Evolutionary conservation across 2,888 invertebrate species (phyloP), one percentile per base, ranked within the genome.

Genomic region (Cosmopolites sordidus): DNA sequence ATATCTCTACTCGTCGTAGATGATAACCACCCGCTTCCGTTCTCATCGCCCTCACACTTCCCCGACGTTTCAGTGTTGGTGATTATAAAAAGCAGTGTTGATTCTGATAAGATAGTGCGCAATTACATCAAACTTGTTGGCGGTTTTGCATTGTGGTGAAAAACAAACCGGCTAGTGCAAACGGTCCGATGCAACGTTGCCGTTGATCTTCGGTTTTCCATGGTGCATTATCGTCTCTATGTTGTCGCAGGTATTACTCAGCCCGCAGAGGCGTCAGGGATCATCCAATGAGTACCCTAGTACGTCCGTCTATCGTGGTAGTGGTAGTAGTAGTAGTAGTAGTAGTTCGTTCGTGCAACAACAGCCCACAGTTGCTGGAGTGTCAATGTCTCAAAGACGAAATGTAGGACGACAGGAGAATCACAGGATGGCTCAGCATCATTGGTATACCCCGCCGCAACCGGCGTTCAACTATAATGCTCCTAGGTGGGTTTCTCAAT

Each of bases 361-460:
- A n/a, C 14, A 47, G 27, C 11, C 38, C 17, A 4, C 33, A 11
- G 18, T 27, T 14, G 9, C 22, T 43, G 12, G 14, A 27, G 12
- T 22, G 38, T 22, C 29, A 11, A 39, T 27, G 27, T 16, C 11
- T 38, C 16, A 16, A 11, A 14, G 29, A 2, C 16, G 14, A 37
- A 43, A 33, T 40, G 37, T 18, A 14, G 14, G 33, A n/a, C 11
- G 33, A 11, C 33, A 33, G 11, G n/a, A 2, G 3, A 11, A 11
- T n/a, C 22, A 16, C 11, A 38, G 37, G 15, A 51, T 47, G 42
- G 47, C 51, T 4, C 44, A 51, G 15, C 52, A 43, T 14, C 47
- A 53, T 6, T 53, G 52, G 52, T 53, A 43, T 12, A 42, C 33
- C 14, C 45, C 51, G 27, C 47, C 27, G 6, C 48, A 48, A 14